These are phyloP conservation scores for Steinernema scapterisci DNA, from an alignment of 2,888 invertebrate species.

Conservation along the genomic window DNA sequence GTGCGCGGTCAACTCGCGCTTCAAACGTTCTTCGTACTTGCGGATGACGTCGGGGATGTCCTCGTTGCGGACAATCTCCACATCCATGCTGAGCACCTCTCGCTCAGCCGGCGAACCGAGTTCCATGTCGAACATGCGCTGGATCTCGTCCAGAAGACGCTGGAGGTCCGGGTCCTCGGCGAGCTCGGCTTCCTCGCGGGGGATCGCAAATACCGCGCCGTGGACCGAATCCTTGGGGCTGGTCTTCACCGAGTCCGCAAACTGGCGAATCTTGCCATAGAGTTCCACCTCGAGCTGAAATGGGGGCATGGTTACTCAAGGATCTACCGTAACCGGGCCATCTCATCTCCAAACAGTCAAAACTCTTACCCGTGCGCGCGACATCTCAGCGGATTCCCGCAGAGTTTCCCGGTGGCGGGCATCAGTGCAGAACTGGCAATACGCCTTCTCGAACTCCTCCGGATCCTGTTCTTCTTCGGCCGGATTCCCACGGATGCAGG, in stretches of 20 bases:
- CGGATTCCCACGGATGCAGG: background rate
- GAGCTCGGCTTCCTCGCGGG: background rate
- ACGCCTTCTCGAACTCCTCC: too few relatives aligned
- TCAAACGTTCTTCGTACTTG: constrained; percentile 8
- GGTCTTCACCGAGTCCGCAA: background rate
- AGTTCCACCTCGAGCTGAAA: background rate
- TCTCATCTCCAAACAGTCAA: too few relatives aligned
- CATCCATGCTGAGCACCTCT: constrained; percentile 28
- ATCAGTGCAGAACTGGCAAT: too few relatives aligned
- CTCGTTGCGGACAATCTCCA: constrained; percentile 27
- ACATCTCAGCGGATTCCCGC: too few relatives aligned
- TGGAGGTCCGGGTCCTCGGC: background rate
- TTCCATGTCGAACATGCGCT: constrained; percentile 7
- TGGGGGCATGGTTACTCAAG: background rate
- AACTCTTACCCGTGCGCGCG: too few relatives aligned
- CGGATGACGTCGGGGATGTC: background rate
- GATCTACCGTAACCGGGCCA: background rate
- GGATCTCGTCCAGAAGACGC: background rate
- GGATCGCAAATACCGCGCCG: constrained; percentile 19
- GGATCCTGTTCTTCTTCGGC: too few relatives aligned
- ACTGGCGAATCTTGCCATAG: background rate
- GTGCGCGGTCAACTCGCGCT: background rate
- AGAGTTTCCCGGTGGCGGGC: too few relatives aligned
- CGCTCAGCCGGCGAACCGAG: constrained; percentile 4
- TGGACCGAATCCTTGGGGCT: background rate